Evolutionary conservation across 2,113 vertebrate species (phyloP).

Genomic region (Alligator mississippiensis): DNA sequence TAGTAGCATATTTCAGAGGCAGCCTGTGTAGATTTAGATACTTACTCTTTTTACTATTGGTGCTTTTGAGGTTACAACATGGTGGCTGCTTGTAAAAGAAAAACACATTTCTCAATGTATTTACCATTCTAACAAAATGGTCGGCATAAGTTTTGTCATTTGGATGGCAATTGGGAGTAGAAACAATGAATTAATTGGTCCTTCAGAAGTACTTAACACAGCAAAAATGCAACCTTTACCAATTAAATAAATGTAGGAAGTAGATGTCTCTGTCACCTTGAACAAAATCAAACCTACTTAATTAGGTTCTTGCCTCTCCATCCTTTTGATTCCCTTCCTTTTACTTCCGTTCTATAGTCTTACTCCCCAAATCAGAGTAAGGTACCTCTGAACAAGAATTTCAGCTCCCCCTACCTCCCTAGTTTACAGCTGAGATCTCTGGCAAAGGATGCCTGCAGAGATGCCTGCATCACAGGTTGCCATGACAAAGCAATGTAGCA

Average conservation of each 20-base stretch:
- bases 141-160: neutral
- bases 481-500: neutral
- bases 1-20: neutral
- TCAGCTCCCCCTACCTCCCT: neutral
- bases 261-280: neutral
- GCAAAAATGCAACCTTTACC: neutral
- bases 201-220: neutral
- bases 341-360: too few relatives aligned
- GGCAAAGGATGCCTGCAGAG: neutral
- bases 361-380: too few relatives aligned
- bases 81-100: neutral
- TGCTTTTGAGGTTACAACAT: conserved; percentile 33
- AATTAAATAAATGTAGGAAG: neutral
- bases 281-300: too few relatives aligned
- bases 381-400: neutral
- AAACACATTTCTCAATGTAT: conserved; percentile 16
- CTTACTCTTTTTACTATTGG: neutral
- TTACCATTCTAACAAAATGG: conserved; percentile 8
- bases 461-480: neutral
- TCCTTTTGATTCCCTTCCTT: too few relatives aligned
- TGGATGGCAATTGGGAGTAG: too few relatives aligned
- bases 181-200: neutral
- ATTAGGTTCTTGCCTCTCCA: too few relatives aligned
- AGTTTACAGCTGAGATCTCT: too few relatives aligned
- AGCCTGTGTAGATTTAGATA: neutral